Percentiles rank a stretch among this genome's conserved stretches.
Conservation (phyloP, 2,888 invertebrate genomes). For the Drosophila siamana region DNA sequence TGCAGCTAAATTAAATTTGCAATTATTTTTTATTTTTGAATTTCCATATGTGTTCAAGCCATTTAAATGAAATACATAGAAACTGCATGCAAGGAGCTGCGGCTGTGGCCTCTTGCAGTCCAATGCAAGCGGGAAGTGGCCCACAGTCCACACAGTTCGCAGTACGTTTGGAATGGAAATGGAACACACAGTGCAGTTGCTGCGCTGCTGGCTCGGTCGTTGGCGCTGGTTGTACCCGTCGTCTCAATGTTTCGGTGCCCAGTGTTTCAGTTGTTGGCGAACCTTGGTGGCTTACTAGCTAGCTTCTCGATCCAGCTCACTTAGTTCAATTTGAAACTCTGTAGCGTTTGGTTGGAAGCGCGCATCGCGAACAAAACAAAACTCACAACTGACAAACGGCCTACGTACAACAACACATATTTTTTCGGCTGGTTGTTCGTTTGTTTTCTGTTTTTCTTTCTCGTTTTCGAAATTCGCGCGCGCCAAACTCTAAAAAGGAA, state of each 20-base stretch:
- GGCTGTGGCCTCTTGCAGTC: conserved; percentile 8
- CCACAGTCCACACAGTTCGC: conserved; percentile 41
- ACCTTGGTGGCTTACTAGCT: conserved; percentile 32
- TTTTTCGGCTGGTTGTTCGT: conserved; percentile 26
- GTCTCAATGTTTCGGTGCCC: conserved; percentile 26
- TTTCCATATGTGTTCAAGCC: neutral
- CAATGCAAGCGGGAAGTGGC: conserved; percentile 36
- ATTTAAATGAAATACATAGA: neutral
- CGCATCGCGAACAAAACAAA: conserved; percentile 44
- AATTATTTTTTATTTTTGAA: neutral
- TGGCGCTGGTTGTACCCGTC: too few relatives aligned
- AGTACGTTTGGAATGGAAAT: conserved; percentile 23
- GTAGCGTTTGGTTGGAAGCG: conserved; percentile 71
- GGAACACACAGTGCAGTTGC: conserved; percentile 38
- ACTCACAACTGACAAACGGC: conserved; percentile 24
- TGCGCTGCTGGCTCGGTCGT: neutral
- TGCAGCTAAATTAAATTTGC: neutral
- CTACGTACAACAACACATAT: conserved; percentile 7
- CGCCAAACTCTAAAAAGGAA: conserved; percentile 52
- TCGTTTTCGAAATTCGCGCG: conserved; percentile 60
- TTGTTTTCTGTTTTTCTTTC: conserved; percentile 60
- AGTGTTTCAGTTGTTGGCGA: conserved; percentile 2
- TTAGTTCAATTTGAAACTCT: conserved; percentile 73
- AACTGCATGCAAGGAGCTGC: neutral
- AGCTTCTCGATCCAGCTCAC: conserved; percentile 26